Base-by-base conservation (phyloP, 2,113 vertebrate species). In the Oxyruncus cristatus region DNA sequence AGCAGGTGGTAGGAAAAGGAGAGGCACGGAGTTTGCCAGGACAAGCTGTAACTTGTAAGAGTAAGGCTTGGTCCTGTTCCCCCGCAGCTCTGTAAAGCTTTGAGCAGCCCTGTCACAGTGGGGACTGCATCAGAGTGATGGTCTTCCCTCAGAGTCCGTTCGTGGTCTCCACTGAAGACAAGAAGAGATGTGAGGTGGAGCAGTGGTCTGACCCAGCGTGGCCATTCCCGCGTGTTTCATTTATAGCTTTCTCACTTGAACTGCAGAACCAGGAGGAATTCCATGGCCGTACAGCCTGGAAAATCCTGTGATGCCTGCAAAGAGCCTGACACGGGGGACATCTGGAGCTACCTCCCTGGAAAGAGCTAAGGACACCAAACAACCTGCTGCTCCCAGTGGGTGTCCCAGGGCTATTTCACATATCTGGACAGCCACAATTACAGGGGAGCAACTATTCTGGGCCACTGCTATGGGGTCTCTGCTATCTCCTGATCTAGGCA, bases 401-500 rank as follows among this genome's bases (percentile, higher is more conserved):
- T 32, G 61, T 76, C 55, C 41, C 61, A 63, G 47, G 33, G 83
- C 73, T 86, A 12, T 84, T 90, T 86, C 56, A 39, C 14, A 0
- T 81, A 77, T 26, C 79, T 6, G 1, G 49, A 86, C 41, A 75
- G 52, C 55, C 92, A 12, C 18, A 5, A 26, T 90, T 80, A 88
- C 52, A 61, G 21, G 42, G 8, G 10, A 86, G 41, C 56, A 56
- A 79, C 84, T 94, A 44, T 70, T 81, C 87, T 89, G 78, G 62
- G 44, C 70, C 39, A 9, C 68, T 85, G 8, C 73, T 87, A 24
- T 26, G 62, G 27, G 83, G 44, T 75, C 56, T 87, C 44, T 89
- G 76, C 68, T 95, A 85, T 95, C 93, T 94, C 47, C 80, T 55
- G 35, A 95, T 92, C 91, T 65, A 72, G 84, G 68, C 66, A 89